phyloP scores from a whole-genome alignment of 2,113 vertebrate genomes.

The Corvus moneduloides region DNA sequence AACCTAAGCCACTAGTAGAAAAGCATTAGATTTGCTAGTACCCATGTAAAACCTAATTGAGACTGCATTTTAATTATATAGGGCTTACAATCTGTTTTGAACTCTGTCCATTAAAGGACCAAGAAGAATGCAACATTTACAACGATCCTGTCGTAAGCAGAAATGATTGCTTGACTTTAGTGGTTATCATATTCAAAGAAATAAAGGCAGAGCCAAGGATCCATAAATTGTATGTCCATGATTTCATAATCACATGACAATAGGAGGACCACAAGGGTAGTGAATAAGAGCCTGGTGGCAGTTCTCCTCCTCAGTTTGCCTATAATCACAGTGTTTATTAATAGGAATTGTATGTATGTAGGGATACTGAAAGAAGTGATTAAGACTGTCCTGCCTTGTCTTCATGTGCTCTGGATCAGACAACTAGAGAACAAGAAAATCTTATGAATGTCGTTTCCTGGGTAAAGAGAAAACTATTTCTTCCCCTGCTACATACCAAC shows the following conservation, averaged over 20 bases:
- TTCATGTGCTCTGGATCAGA: not conserved
- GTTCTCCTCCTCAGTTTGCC: not conserved
- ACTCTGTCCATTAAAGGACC: not conserved
- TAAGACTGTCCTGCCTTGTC: not conserved
- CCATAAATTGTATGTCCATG: not conserved
- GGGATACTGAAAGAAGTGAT: not conserved
- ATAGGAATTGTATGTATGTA: not conserved
- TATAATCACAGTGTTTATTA: not conserved
- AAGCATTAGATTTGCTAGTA: not conserved
- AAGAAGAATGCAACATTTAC: not conserved
- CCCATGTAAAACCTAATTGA: not conserved
- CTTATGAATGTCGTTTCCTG: not conserved
- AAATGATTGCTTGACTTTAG: not conserved
- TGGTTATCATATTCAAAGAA: not conserved
- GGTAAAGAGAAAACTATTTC: not conserved
- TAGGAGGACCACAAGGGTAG: not conserved
- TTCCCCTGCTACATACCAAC: not conserved
- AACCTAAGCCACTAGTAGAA: not conserved
- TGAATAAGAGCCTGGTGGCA: not conserved
- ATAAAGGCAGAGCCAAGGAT: not conserved
- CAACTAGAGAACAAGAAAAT: not conserved
- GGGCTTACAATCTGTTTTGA: not conserved
- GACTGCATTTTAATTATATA: not conserved
- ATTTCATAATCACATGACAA: not conserved
- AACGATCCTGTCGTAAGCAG: not conserved